Evolutionary conservation across 1,140 invertebrate species (phyloP).

Genomic region (Apis dorsata): DNA sequence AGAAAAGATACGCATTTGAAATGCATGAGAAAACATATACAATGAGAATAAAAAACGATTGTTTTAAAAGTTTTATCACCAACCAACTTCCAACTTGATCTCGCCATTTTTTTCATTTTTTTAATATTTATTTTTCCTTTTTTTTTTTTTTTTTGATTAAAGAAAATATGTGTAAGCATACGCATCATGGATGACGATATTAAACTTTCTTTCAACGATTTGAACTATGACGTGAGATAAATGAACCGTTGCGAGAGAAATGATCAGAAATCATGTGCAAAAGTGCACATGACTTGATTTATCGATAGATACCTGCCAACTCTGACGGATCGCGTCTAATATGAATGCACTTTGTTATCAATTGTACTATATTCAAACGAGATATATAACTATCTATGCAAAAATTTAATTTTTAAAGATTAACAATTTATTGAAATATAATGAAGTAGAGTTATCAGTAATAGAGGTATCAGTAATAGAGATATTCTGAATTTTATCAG

Average conservation of each 20-base stretch:
- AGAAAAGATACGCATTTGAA: conserved; percentile 14
- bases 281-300: conserved; percentile 1
- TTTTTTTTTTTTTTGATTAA: neutral
- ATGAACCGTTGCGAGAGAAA: conserved; percentile 5
- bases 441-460: too few species aligned
- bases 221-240: conserved; percentile 5
- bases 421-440: too few species aligned
- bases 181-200: conserved; percentile 16
- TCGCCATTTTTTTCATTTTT: neutral
- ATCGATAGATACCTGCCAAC: neutral
- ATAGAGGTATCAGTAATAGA: too few species aligned
- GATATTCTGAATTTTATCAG: too few species aligned
- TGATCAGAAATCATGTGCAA: conserved; percentile 1
- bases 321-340: neutral
- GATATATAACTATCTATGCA: neutral
- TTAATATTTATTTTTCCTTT: neutral
- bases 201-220: conserved; percentile 25
- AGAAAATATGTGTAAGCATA: conserved; percentile 4
- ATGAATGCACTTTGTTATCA: neutral
- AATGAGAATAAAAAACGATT: neutral
- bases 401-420: too few species aligned
- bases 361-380: neutral
- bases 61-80: conserved; percentile 15
- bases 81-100: neutral
- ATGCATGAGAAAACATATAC: conserved; percentile 40